A percentile compares a stretch with the other conserved stretches of the same genome.
Conservation (phyloP, 1,140 invertebrate species). For the Ladona fulva region DNA sequence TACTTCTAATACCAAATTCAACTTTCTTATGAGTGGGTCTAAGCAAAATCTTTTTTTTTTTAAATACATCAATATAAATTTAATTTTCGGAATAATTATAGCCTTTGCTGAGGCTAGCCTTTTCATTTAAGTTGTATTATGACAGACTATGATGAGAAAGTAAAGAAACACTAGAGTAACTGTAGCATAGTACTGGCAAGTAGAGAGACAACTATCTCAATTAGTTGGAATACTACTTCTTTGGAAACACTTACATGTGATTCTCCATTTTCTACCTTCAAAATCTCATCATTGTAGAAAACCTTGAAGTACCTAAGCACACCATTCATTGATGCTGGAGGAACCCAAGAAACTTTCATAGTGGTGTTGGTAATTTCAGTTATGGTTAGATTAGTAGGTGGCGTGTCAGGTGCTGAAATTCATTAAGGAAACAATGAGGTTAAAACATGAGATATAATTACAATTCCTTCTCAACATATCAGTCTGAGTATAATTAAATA, state of each 20-base stretch:
- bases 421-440: constrained; percentile 14
- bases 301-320: constrained; percentile 62
- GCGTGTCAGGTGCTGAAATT: constrained; percentile 40
- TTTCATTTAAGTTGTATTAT: no score
- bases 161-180: no score
- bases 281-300: constrained; percentile 34
- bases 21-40: no score
- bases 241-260: constrained; percentile 12
- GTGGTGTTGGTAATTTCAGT: constrained; percentile 54
- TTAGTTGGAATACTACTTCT: no score
- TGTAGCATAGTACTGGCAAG: no score
- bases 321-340: constrained; percentile 62
- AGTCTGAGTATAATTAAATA: constrained; percentile 27
- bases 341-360: constrained; percentile 56
- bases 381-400: constrained; percentile 44
- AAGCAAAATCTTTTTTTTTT: no score
- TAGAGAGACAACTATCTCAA: no score
- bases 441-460: background rate
- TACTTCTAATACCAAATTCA: no score
- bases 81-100: no score
- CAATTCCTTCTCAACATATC: background rate
- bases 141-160: no score
- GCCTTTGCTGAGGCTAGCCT: no score
- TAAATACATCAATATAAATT: no score
- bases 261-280: constrained; percentile 24